These are phyloP conservation scores for Zaprionus capensis DNA, from an alignment of 1,140 invertebrate genomes.

Conservation along the genomic window DNA sequence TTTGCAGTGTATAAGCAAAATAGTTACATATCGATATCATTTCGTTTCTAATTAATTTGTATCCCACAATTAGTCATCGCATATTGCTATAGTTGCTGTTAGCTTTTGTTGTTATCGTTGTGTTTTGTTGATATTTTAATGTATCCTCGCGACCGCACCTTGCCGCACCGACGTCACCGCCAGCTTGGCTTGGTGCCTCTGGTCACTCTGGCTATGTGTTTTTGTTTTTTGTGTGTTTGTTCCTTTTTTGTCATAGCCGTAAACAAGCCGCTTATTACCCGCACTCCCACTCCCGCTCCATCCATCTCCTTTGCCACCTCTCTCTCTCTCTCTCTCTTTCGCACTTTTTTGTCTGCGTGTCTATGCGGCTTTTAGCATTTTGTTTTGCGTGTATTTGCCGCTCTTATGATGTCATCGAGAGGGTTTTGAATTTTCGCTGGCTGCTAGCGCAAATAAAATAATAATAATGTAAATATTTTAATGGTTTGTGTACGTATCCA, in stretches of 20 bases:
- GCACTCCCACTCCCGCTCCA: conserved; percentile 9
- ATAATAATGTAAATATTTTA: conserved; percentile 12
- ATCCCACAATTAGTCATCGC: conserved; percentile 27
- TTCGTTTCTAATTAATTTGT: conserved; percentile 57
- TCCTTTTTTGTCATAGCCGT: conserved; percentile 32
- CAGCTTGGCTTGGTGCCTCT: conserved; percentile 15
- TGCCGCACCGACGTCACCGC: conserved; percentile 9
- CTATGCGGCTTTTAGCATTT: conserved; percentile 38
- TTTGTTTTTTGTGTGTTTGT: conserved; percentile 18
- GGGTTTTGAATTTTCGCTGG: conserved; percentile 19
- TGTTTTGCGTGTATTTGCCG: conserved; percentile 34
- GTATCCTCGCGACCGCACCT: conserved; percentile 45
- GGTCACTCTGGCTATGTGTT: conserved; percentile 32
- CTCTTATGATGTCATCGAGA: conserved; percentile 65
- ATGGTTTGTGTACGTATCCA: not conserved
- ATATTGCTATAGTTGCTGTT: conserved; percentile 26
- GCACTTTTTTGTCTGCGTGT: conserved; percentile 6
- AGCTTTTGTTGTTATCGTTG: conserved; percentile 22
- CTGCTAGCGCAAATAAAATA: conserved; percentile 22
- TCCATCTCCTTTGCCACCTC: conserved; percentile 7
- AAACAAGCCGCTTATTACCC: conserved; percentile 35
- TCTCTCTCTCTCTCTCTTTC: conserved; percentile 8
- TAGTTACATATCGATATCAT: conserved; percentile 36
- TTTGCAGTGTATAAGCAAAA: conserved; percentile 8
- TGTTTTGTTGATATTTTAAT: conserved; percentile 10